Conservation (phyloP, 2,888 invertebrate species). For the Sussaba pulchella region DNA sequence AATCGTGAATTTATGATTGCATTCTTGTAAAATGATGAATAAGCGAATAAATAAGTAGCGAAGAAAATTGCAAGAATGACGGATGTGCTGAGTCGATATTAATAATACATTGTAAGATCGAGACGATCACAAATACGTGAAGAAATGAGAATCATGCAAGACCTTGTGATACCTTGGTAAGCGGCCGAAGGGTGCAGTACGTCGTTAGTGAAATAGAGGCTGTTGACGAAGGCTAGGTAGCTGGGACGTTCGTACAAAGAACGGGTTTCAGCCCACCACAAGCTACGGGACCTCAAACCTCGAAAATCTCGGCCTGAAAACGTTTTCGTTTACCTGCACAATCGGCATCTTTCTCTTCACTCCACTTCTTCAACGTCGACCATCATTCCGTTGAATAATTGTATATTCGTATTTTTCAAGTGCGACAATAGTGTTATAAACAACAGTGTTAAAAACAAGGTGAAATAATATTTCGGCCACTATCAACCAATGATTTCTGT, state of each 20-base stretch:
- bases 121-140: constrained; percentile 32
- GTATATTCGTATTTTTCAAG: not conserved
- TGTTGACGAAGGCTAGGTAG: constrained; percentile 82
- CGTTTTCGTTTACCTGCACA: constrained; percentile 66
- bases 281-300: constrained; percentile 81
- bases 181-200: constrained; percentile 78
- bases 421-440: not conserved
- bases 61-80: constrained; percentile 37
- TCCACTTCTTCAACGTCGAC: constrained; percentile 13
- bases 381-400: not conserved
- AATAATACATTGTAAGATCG: constrained; percentile 16
- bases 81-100: constrained; percentile 11
- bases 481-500: constrained; percentile 45
- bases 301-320: constrained; percentile 81
- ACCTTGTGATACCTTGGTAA: constrained; percentile 79
- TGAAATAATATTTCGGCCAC: constrained; percentile 36
- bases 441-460: too few relatives aligned
- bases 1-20: constrained; percentile 18
- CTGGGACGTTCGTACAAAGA: constrained; percentile 78
- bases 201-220: constrained; percentile 82
- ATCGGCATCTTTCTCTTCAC: constrained; percentile 27
- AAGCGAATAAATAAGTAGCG: constrained; percentile 57
- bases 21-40: constrained; percentile 45
- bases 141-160: constrained; percentile 66
- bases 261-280: constrained; percentile 80